phyloP scores from a whole-genome alignment of 2,113 vertebrate species.

The Saguinus imperator region DNA sequence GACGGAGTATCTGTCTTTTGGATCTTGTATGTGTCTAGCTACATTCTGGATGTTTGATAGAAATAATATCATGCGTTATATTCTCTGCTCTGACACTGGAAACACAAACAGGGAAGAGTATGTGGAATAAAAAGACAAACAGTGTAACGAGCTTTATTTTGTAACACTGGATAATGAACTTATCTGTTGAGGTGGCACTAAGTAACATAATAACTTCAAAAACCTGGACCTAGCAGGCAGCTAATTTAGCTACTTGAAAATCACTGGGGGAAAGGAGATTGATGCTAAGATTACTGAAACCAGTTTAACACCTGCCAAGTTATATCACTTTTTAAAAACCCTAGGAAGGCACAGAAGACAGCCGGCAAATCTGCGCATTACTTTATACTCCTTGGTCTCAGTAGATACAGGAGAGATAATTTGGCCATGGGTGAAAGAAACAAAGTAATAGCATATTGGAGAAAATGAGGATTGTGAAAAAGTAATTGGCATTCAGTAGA shows the following conservation, averaged over 20 bases:
- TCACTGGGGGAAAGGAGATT: neutral
- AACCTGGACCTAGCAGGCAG: neutral
- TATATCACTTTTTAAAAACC: neutral
- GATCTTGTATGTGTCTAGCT: neutral
- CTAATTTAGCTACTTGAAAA: neutral
- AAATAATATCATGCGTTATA: neutral
- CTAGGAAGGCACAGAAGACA: neutral
- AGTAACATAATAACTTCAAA: neutral
- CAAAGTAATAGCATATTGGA: neutral
- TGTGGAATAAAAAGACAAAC: neutral
- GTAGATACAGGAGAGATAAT: neutral
- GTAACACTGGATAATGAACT: neutral
- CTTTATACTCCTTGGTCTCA: neutral
- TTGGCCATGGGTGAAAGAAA: neutral
- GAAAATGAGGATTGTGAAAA: neutral
- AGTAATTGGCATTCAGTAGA: neutral
- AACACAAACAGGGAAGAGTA: neutral
- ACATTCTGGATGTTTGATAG: neutral
- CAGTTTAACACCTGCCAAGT: neutral
- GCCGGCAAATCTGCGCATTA: neutral
- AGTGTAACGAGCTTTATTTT: neutral
- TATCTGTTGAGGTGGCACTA: neutral
- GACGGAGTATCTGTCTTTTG: neutral
- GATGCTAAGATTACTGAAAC: neutral
- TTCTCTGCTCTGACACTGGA: neutral